A percentile compares a stretch with the other conserved stretches of the same genome.
phyloP scores from a whole-genome alignment of 2,797 vertebrate species.

The Rhincodon typus region DNA sequence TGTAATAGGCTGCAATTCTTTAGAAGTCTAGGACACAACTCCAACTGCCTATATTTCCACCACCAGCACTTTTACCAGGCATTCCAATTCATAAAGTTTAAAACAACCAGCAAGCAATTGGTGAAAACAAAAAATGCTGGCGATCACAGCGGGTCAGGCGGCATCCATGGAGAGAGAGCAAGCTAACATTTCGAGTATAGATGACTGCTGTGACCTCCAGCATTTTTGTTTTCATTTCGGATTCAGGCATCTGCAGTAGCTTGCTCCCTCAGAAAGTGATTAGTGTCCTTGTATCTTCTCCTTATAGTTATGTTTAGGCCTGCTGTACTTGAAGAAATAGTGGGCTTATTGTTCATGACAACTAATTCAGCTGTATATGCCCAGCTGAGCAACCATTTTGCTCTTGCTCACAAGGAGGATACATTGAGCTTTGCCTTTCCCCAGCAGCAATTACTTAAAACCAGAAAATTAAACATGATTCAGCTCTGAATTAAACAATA shows the following conservation, averaged over 20 bases:
- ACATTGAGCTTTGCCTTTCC: neutral
- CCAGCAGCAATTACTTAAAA: neutral
- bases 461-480: too few relatives aligned
- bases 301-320: neutral
- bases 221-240: too few relatives aligned
- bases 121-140: neutral
- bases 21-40: neutral
- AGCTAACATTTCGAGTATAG: too few relatives aligned
- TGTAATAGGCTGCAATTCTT: neutral
- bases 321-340: neutral
- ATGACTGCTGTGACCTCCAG: too few relatives aligned
- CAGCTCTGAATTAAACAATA: neutral
- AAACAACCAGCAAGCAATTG: neutral
- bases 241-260: too few relatives aligned
- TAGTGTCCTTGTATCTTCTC: neutral
- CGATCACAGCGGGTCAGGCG: neutral
- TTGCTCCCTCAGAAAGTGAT: neutral
- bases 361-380: neutral
- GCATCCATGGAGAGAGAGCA: neutral
- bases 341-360: too few relatives aligned
- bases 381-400: neutral
- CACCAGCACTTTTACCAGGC: neutral
- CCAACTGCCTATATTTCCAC: neutral
- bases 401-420: neutral
- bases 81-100: neutral